Conservation (phyloP, 2,113 vertebrate species). For the Etia nguti region DNA sequence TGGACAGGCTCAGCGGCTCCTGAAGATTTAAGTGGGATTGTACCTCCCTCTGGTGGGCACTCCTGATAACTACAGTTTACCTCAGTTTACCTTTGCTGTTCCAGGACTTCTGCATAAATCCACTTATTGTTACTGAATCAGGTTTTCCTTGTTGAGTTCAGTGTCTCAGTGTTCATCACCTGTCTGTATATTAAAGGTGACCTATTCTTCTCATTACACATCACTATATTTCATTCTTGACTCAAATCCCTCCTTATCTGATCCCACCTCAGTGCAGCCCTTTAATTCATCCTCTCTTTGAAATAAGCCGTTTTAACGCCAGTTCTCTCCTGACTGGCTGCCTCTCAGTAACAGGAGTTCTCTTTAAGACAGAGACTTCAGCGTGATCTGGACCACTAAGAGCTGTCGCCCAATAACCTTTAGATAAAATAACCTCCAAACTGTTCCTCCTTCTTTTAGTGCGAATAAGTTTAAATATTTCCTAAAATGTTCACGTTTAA, state of each 20-base stretch:
- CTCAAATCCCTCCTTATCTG: not conserved
- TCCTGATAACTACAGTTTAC: not conserved
- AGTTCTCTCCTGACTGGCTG: not conserved
- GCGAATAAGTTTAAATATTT: not conserved
- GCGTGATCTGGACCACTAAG: not conserved
- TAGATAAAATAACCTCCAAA: not conserved
- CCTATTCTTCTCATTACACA: not conserved
- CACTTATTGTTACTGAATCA: not conserved
- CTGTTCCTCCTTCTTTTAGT: fast-evolving
- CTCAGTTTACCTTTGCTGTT: not conserved
- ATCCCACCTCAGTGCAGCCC: not conserved
- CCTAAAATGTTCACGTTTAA: not conserved
- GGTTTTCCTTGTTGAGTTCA: not conserved
- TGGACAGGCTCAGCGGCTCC: not conserved
- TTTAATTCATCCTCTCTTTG: not conserved
- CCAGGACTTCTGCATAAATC: not conserved
- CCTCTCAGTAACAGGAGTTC: not conserved
- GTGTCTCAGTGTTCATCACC: not conserved
- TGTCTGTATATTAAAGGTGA: not conserved
- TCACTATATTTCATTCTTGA: too few species aligned
- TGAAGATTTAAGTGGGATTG: not conserved
- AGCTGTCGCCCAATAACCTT: not conserved
- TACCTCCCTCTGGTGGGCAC: constrained; percentile 52
- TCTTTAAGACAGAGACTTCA: not conserved
- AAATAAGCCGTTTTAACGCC: not conserved